phyloP scores from a whole-genome alignment of 1,140 invertebrate genomes.

The Philaenus spumarius region DNA sequence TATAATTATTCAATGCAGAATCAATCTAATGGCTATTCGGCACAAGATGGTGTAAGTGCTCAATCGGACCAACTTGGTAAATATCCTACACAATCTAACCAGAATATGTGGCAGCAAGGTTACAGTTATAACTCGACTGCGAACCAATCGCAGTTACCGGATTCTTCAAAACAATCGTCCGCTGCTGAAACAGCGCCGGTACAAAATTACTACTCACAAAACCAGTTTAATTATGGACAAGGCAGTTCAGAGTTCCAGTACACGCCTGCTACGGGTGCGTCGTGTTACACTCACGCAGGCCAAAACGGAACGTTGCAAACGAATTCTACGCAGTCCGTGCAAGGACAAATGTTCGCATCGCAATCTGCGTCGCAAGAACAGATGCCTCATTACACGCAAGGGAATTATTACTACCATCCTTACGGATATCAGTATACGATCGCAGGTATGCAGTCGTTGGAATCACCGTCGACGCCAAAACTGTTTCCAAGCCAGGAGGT shows the following conservation, averaged over 20 bases:
- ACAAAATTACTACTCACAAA: constrained; percentile 6
- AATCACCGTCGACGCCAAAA: constrained; percentile 2
- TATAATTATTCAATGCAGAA: no score
- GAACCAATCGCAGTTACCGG: no score
- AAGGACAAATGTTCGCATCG: constrained; percentile 18
- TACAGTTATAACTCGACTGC: neutral
- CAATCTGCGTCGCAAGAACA: constrained; percentile 10
- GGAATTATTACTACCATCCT: constrained; percentile 26
- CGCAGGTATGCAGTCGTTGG: constrained; percentile 7
- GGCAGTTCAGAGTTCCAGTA: constrained; percentile 24
- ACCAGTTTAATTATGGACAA: constrained; percentile 10
- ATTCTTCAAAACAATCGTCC: no score
- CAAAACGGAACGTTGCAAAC: constrained; percentile 21
- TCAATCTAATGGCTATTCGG: no score
- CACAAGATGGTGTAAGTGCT: no score
- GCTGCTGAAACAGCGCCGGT: no score
- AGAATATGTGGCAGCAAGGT: neutral
- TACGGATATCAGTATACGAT: constrained; percentile 23
- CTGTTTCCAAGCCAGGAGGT: neutral
- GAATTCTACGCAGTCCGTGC: constrained; percentile 19
- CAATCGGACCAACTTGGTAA: neutral
- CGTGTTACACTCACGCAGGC: constrained; percentile 28
- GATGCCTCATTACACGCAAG: constrained; percentile 11
- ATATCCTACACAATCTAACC: neutral
- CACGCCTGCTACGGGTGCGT: constrained; percentile 25